Evolutionary conservation across 1,140 invertebrate genomes (phyloP).

Genomic region (Eufriesea mexicana): DNA sequence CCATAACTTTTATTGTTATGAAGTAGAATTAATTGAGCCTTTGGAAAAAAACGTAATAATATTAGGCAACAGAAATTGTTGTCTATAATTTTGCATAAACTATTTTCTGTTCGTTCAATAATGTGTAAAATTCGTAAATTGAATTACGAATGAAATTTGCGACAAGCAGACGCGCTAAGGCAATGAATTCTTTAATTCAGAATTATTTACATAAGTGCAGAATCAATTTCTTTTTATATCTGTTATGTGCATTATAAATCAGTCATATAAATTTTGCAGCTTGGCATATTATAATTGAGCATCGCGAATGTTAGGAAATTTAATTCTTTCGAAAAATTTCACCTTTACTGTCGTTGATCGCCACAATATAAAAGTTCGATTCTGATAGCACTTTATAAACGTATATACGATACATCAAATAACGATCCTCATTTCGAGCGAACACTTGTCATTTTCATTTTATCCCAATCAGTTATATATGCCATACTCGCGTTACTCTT

Average conservation of each 20-base stretch:
- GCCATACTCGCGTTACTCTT: slow-evolving; percentile 42
- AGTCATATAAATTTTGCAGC: slow-evolving; percentile 41
- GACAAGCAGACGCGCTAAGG: slow-evolving; percentile 1
- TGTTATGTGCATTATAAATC: slow-evolving; percentile 28
- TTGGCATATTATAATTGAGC: slow-evolving; percentile 9
- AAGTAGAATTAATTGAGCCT: slow-evolving; percentile 35
- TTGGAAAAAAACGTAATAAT: slow-evolving; percentile 14
- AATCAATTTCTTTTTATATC: slow-evolving; percentile 10
- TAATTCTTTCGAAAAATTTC: neutral
- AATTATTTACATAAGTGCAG: slow-evolving; percentile 48
- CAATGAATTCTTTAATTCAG: slow-evolving; percentile 28
- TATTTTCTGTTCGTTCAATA: neutral
- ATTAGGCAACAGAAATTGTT: neutral
- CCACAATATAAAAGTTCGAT: slow-evolving; percentile 36
- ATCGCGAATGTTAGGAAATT: slow-evolving; percentile 9
- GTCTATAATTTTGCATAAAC: neutral
- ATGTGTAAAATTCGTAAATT: neutral
- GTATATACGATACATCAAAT: slow-evolving; percentile 33
- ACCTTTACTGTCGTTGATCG: neutral
- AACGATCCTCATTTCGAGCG: slow-evolving; percentile 18
- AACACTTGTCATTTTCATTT: slow-evolving; percentile 14
- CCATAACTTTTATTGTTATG: neutral
- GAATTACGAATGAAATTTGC: neutral
- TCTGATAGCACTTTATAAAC: slow-evolving; percentile 26
- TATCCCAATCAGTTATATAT: slow-evolving; percentile 47